Base-by-base conservation (phyloP, 1,140 invertebrate genomes). In the Dendrolimus punctatus region DNA sequence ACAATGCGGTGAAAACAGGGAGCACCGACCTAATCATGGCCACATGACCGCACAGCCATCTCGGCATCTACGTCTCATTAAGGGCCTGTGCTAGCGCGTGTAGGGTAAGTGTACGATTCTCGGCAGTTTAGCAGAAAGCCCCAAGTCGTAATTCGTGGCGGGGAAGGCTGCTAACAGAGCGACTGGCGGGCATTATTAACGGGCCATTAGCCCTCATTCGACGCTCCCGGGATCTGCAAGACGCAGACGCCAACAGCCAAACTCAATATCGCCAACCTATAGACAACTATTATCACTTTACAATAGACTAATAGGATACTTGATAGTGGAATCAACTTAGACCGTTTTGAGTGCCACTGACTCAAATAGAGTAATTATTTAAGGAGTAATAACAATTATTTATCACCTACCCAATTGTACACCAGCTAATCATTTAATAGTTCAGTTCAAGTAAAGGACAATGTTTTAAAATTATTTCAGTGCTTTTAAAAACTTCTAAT, bases 161-260 rank as follows among this genome's bases (percentile, higher is more conserved):
- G 49, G 50, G 54, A 53, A 61, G 58, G 61, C 57, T 58, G 60
- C 64, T 64, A 62, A 66, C 64, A 66, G 66, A 72, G 57, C 66
- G 63, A 70, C 64, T 72, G 69, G 66, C 66, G 59, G 60, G 66
- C 64, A 73, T 73, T 76, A 71, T 70, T 69, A 73, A 76, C 73
- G 73, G 66, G 55, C 68, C 71, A 76, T 76, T 76, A 76, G 66
- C 67, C 62, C 55, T 55, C 62, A 65, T 68, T 73, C 71, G 65
- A 65, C 46, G 61, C 65, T 59, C 54, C 57, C 49, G 41, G 54
- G 58, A 57, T 66, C 59, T 60, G 56, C 52, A 57, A 55, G 58
- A 52, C 53, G 59, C 56, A 39, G 10, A 44, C 45, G 37, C 36
- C 50, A 39, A 53, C 52, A 46, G 49, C 46, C 23, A 23, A 23